A percentile compares a stretch with the other conserved stretches of the same genome.
Conservation (phyloP, 2,113 vertebrate species). For the Pitta sordida region DNA sequence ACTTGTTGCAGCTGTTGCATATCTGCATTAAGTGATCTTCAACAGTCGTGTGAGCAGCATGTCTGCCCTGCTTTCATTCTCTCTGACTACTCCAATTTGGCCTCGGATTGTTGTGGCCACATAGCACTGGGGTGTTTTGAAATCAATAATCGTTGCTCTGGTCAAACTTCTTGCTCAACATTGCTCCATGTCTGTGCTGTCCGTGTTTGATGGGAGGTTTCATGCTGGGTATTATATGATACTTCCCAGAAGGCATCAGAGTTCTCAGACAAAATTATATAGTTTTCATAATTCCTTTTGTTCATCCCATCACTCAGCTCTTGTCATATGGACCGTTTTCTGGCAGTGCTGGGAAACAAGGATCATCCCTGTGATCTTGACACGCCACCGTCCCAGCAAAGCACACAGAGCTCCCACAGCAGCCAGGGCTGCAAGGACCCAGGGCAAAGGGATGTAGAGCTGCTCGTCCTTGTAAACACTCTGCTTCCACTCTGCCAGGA, state of each 20-base stretch:
- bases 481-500: not conserved
- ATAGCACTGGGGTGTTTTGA: constrained; percentile 38
- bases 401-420: not conserved
- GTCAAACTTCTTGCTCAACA: constrained; percentile 49
- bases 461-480: not conserved
- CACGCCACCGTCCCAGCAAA: not conserved
- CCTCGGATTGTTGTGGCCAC: constrained; percentile 11
- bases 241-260: constrained; percentile 45
- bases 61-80: not conserved
- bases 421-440: not conserved
- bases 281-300: constrained; percentile 20
- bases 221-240: not conserved
- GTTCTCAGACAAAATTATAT: not conserved
- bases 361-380: not conserved
- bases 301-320: not conserved
- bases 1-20: constrained; percentile 26
- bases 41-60: not conserved
- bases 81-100: not conserved
- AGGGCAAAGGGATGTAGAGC: not conserved
- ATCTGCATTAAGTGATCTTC: constrained; percentile 49
- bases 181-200: not conserved
- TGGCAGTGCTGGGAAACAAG: not conserved
- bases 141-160: constrained; percentile 28
- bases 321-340: not conserved
- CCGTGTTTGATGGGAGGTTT: constrained; percentile 6